These are phyloP conservation scores for Seladonia tumulorum DNA, from an alignment of 2,888 invertebrate genomes.

Conservation along the genomic window DNA sequence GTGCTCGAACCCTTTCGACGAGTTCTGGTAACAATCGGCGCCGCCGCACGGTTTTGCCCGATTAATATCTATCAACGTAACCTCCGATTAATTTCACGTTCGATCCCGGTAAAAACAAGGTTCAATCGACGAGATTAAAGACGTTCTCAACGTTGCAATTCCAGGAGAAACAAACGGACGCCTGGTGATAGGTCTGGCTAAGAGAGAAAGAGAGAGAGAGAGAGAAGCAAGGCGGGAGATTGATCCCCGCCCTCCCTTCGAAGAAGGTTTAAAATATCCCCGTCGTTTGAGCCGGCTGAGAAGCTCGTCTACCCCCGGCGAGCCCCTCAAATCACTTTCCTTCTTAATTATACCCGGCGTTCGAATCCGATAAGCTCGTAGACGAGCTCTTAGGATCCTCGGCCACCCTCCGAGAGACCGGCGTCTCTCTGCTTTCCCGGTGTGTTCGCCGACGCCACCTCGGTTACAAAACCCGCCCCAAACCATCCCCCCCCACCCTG, in stretches of 20 bases:
- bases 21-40: background rate
- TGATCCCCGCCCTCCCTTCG: conserved; percentile 21
- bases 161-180: conserved; percentile 39
- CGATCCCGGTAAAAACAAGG: conserved; percentile 12
- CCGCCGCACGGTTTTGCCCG: background rate
- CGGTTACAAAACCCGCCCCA: conserved; percentile 4
- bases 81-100: conserved; percentile 24
- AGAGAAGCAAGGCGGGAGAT: conserved; percentile 47
- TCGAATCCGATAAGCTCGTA: conserved; percentile 69
- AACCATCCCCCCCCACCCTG: background rate
- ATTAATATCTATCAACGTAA: conserved; percentile 20
- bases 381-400: conserved; percentile 57
- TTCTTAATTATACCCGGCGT: conserved; percentile 72
- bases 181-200: conserved; percentile 25
- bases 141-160: conserved; percentile 32
- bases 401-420: conserved; percentile 26
- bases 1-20: background rate
- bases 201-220: conserved; percentile 12
- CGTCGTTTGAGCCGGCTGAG: conserved; percentile 39
- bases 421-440: conserved; percentile 22
- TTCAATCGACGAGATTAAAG: conserved; percentile 27
- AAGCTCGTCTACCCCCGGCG: conserved; percentile 34
- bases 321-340: conserved; percentile 66
- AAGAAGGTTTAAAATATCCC: conserved; percentile 60
- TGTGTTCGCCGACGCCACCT: conserved; percentile 30